Evolutionary conservation across 1,140 invertebrate species (phyloP), one percentile per base, ranked within the genome.

Genomic region (Augochlora pura): DNA sequence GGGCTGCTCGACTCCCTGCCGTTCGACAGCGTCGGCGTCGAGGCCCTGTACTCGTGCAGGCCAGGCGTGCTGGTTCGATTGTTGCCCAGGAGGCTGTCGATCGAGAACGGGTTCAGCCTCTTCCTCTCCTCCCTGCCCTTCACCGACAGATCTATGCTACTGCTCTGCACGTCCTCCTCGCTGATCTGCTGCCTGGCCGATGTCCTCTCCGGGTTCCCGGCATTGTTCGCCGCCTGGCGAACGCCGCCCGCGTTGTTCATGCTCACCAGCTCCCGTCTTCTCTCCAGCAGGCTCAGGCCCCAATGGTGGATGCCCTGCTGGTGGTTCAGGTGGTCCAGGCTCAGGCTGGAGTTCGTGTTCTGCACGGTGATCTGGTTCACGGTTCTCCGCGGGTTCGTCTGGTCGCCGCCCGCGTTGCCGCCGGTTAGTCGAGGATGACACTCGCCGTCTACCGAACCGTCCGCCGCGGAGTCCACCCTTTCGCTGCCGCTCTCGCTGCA

Each of bases 41-140:
- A 85, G 46, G 90, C 79, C 76, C 88, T 87, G 78, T 86, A 84
- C 39, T 91, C 85, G 73, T 85, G 80, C 3, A 76, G 63, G 9
- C 83, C 85, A 0, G 89, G 88, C 25, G 87, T 89, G 69, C 82
- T 88, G 42, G 86, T 95, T 93, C 95, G 96, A 87, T 96, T 96
- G 87, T 94, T 94, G 18, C 94, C 94, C 87, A 97, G 94, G 80
- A 97, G 91, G 64, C 96, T 97, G 89, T 97, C 96, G 94, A 97
- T 97, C 93, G 96, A 97, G 93, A 97, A 97, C 27, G 96, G 96
- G 93, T 97, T 96, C 64, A 94, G 93, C 81, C 95, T 92, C 87
- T 94, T 94, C 80, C 94, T 94, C 82, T 94, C 93, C 71, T 94
- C 94, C 23, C 94, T 91, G 74, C 94, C 91, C 63, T 93, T 93